phyloP scores from a whole-genome alignment of 2,888 invertebrate species.

The Anticlea derivata region DNA sequence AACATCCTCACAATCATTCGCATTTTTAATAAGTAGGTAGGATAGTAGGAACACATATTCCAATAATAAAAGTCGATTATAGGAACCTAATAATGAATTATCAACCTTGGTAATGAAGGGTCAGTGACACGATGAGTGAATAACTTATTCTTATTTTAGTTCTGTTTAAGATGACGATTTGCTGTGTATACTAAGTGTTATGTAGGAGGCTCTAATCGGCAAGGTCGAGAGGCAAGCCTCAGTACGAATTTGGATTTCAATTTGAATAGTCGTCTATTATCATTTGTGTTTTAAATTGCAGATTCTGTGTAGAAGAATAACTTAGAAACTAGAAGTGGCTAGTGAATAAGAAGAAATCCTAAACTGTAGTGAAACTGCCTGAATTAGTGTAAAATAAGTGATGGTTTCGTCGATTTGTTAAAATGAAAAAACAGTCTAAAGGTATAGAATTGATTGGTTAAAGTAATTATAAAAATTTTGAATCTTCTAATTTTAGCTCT shows the following conservation, averaged over 20 bases:
- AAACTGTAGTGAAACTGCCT: neutral
- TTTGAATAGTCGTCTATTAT: constrained; percentile 9
- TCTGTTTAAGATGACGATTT: constrained; percentile 42
- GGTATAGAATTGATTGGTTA: constrained; percentile 9
- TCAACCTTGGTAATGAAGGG: constrained; percentile 22
- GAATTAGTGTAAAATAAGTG: neutral
- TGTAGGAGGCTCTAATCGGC: constrained; percentile 69
- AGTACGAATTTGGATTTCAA: constrained; percentile 44
- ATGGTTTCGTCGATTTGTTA: neutral
- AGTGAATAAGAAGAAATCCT: neutral
- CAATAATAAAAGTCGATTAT: too few relatives aligned
- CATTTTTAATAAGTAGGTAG: too few relatives aligned
- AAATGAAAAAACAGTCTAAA: constrained; percentile 14
- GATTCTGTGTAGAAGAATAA: constrained; percentile 5
- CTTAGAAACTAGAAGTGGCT: neutral
- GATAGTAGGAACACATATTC: too few relatives aligned
- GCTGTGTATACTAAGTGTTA: constrained; percentile 56
- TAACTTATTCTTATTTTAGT: constrained; percentile 51
- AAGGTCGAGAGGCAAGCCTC: constrained; percentile 55
- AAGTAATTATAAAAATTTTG: neutral
- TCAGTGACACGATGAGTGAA: constrained; percentile 62
- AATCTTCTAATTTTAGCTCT: too few relatives aligned
- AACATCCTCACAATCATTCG: too few relatives aligned
- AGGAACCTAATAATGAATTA: too few relatives aligned
- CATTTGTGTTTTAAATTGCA: constrained; percentile 5